phyloP scores from a whole-genome alignment of 2,888 invertebrate genomes.

The Noctua pronuba region DNA sequence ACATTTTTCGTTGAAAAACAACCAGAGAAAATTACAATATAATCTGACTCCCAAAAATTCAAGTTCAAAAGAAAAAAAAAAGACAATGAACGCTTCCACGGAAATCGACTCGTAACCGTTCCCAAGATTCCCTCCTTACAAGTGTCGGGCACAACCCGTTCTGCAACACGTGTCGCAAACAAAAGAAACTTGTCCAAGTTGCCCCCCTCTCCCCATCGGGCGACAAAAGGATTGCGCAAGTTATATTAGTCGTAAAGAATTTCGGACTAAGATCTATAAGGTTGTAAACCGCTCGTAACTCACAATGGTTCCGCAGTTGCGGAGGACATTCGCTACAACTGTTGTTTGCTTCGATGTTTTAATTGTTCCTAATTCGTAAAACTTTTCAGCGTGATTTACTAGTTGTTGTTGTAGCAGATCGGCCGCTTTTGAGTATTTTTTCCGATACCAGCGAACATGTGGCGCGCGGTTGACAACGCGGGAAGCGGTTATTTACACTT shows the following conservation, averaged over 20 bases:
- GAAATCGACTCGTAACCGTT: constrained; percentile 81
- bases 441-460: constrained; percentile 74
- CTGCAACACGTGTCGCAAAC: constrained; percentile 89
- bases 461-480: constrained; percentile 67
- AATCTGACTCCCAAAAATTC: constrained; percentile 74
- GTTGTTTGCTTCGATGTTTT: constrained; percentile 89
- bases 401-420: constrained; percentile 83
- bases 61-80: constrained; percentile 77
- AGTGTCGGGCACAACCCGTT: constrained; percentile 89
- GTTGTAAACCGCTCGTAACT: constrained; percentile 88
- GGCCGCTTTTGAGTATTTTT: constrained; percentile 76
- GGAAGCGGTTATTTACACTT: constrained; percentile 79
- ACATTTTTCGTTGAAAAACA: constrained; percentile 71
- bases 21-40: constrained; percentile 75
- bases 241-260: constrained; percentile 90
- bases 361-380: constrained; percentile 90
- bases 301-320: constrained; percentile 89
- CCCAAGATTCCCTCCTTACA: constrained; percentile 82
- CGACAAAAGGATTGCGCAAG: constrained; percentile 90
- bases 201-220: constrained; percentile 75
- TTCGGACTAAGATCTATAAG: constrained; percentile 89
- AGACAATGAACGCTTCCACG: constrained; percentile 74
- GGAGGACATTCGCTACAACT: constrained; percentile 89
- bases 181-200: constrained; percentile 87
- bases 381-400: constrained; percentile 87